A percentile compares a stretch with the other conserved stretches of the same genome.
Conservation (phyloP, 35 echinoderm and acorn worm genomes). For the Ophiothrix spiculata region DNA sequence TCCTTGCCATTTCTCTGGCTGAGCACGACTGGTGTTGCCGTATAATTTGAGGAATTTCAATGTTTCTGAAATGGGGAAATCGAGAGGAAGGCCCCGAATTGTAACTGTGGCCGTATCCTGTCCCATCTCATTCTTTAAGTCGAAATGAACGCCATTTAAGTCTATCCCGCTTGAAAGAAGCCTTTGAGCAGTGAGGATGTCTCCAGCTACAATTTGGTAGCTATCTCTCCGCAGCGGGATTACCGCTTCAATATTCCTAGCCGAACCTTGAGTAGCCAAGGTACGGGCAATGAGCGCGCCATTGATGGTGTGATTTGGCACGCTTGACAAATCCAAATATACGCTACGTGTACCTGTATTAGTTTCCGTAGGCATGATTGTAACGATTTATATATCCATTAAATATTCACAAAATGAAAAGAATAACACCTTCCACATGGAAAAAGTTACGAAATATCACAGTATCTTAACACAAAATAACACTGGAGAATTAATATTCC, state of each 20-base stretch:
- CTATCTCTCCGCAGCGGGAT: neutral
- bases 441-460: too few species aligned
- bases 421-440: too few species aligned
- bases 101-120: neutral
- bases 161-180: neutral
- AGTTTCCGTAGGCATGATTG: neutral
- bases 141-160: neutral
- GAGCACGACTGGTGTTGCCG: neutral
- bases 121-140: neutral
- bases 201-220: neutral
- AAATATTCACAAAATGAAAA: too few species aligned
- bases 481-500: too few species aligned
- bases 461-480: too few species aligned
- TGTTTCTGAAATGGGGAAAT: neutral
- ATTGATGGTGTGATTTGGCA: neutral
- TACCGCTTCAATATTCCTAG: neutral
- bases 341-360: neutral
- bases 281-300: neutral
- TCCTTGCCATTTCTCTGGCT: neutral
- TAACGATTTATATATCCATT: too few species aligned
- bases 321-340: neutral
- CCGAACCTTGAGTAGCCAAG: neutral
- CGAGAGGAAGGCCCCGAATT: neutral
- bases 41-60: neutral
- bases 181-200: neutral